Evolutionary conservation across 2,113 vertebrate species (phyloP).

Genomic region (Cebidichthys violaceus): DNA sequence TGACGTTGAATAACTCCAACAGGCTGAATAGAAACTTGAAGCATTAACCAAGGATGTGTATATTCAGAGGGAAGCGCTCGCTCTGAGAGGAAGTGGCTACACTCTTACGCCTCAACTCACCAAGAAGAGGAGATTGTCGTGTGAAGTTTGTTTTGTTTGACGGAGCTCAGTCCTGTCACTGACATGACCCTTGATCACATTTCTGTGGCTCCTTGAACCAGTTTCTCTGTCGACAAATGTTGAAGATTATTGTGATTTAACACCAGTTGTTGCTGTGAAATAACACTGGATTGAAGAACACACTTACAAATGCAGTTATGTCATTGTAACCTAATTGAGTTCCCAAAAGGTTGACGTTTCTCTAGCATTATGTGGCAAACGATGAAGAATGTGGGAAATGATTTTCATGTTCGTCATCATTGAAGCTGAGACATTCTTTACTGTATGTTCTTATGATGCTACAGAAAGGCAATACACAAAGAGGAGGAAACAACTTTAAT

Average conservation of each 20-base stretch:
- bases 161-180: constrained; percentile 19
- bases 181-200: constrained; percentile 41
- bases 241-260: constrained; percentile 8
- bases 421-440: neutral
- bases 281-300: neutral
- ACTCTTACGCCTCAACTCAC: constrained; percentile 34
- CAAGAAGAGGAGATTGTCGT: constrained; percentile 23
- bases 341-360: neutral
- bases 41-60: neutral
- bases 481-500: neutral
- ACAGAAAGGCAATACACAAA: neutral
- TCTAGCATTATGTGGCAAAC: neutral
- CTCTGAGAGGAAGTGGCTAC: constrained; percentile 66
- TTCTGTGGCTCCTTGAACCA: constrained; percentile 36
- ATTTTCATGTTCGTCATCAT: neutral
- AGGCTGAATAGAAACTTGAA: constrained; percentile 30
- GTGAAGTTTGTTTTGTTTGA: constrained; percentile 1
- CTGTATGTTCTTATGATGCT: neutral
- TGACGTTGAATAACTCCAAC: neutral
- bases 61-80: constrained; percentile 46
- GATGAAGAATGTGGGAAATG: neutral
- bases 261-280: neutral
- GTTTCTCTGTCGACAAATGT: constrained; percentile 39
- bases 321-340: constrained; percentile 6
- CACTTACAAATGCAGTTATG: constrained; percentile 12